Evolutionary conservation across 2,888 invertebrate genomes (phyloP), one percentile per base, ranked within the genome.

Genomic region (Melikaiella ostensackeni): DNA sequence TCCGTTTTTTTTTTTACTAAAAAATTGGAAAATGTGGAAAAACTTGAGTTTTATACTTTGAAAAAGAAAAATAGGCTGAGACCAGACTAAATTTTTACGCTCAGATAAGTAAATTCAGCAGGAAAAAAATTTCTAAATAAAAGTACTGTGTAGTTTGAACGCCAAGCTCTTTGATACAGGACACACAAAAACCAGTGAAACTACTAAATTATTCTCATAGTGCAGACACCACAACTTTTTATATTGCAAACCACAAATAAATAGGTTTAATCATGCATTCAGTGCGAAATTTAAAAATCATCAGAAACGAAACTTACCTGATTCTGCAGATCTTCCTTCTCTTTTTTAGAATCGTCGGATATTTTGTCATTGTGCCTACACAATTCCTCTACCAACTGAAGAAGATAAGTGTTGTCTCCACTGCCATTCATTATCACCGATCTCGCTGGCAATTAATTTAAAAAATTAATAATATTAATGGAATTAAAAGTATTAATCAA

Each of bases 261-360:
- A 75, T 84, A 80, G 84, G n/a, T 50, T 30, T 30, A 21, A n/a
- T 50, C 70, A 75, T 77, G 78, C 77, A 77, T 38, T 64, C 42
- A 50, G 64, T 16, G 77, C 76, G 73, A 78, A 77, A 59, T 74
- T 24, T 50, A 74, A 74, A 75, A 73, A 66, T 19, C 35, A 33
- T 62, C 33, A 35, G 16, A 57, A 16, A 24, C 13, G 61, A 55
- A 74, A 59, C 87, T 91, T 88, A 96, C 96, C 95, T 97, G 96
- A 79, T 95, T 94, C 66, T 94, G 94, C 81, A 96, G 91, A 89
- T 97, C 97, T 82, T 95, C 95, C 33, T 94, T 93, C 84, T 96
- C 96, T 74, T 92, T 93, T 83, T 93, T 94, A 57, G 94, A 92
- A 42, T 93, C 93, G 76, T 96, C 96, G 16, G 94, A 91, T 78